Conservation (phyloP, 2,888 invertebrate species). For the Philereme vetulata region DNA sequence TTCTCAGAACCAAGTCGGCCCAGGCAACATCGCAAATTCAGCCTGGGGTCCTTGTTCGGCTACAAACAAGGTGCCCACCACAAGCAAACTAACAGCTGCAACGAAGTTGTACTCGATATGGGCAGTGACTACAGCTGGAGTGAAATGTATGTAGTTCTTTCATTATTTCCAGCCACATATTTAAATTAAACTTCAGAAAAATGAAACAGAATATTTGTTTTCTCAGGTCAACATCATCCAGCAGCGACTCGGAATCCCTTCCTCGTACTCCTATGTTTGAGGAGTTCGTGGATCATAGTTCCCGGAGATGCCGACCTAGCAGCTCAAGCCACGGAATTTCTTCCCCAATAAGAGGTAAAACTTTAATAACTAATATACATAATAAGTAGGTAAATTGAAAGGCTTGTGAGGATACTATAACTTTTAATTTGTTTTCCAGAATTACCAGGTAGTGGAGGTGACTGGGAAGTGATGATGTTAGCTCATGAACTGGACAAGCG, state of each 20-base stretch:
- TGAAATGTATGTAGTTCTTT: conserved; percentile 62
- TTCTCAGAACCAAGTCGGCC: conserved; percentile 47
- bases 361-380: no score
- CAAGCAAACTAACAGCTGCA: conserved; percentile 61
- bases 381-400: no score
- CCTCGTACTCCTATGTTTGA: conserved; percentile 79
- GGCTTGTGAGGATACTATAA: neutral
- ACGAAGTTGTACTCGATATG: conserved; percentile 74
- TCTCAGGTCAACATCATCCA: conserved; percentile 72
- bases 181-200: no score
- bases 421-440: conserved; percentile 30
- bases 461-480: conserved; percentile 92
- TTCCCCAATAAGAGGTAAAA: conserved; percentile 67
- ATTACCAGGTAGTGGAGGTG: conserved; percentile 77
- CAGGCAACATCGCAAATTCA: conserved; percentile 75
- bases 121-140: conserved; percentile 79
- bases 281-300: conserved; percentile 66
- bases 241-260: conserved; percentile 75
- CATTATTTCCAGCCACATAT: no score
- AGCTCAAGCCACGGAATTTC: conserved; percentile 60
- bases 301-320: conserved; percentile 54
- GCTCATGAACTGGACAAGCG: conserved; percentile 88
- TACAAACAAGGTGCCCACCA: conserved; percentile 57
- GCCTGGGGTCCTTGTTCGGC: conserved; percentile 76
- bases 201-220: neutral